Base-by-base conservation (phyloP, 1,140 invertebrate genomes). In the Drosophila nigromelanica region DNA sequence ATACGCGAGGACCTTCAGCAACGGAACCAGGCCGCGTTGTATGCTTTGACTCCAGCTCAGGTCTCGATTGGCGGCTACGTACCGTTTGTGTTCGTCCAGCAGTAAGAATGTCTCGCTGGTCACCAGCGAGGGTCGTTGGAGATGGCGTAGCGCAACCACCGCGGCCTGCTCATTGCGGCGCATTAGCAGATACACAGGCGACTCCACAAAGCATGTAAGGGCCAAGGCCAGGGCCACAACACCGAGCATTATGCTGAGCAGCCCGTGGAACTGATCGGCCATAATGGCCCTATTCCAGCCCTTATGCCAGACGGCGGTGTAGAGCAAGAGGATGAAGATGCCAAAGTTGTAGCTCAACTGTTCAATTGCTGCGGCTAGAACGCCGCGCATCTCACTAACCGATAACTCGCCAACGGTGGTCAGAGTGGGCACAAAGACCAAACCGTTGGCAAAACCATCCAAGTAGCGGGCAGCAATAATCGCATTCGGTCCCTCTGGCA, bases 61-160 rank as follows among this genome's bases (percentile, higher is more conserved):
- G n/a, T 78, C 78, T 0, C 79, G 70, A 15, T 77, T 85, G 3
- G 51, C 45, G 4, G 72, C 67, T 37, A 91, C 74, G 54, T 91
- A 91, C 8, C 62, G 63, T 21, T 91, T 91, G 42, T 91, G 90
- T 40, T 91, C 90, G 40, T 89, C 83, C 55, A 91, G 56, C 43
- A 74, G 62, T 35, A 90, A 62, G 11, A 89, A 89, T 0, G 90
- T 90, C 39, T 91, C 90, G 24, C 78, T 73, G 1, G 90, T 91
- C 7, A 91, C 80, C 56, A 81, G 76, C 12, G 72, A 82, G 0
- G 90, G 90, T 0, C 80, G 69, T 11, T 91, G 90, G 8, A 91
- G 58, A 42, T 83, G 80, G 3, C 86, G 64, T 48, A 91, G 39
- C 0, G 78, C 61, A 30, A 68, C 73, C 18, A 91, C 68, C 0